Conservation (phyloP, 2,797 vertebrate species). For the Microctenopoma lineatum region DNA sequence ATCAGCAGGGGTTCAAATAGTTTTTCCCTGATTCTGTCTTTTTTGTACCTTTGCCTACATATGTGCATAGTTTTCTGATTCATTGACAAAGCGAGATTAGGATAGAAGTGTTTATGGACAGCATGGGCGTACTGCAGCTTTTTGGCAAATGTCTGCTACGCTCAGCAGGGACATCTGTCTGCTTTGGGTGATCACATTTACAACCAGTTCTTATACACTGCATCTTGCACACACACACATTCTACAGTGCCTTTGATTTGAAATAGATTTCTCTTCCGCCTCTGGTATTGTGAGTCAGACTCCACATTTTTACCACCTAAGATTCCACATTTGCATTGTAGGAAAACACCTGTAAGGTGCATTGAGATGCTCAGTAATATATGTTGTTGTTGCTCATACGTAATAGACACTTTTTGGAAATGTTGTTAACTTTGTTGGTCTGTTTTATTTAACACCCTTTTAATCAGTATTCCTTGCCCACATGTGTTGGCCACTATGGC, state of each 20-base stretch:
- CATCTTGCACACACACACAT: background rate
- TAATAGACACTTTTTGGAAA: background rate
- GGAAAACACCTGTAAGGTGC: background rate
- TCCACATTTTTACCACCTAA: slow-evolving; percentile 12
- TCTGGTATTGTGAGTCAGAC: slow-evolving; percentile 36
- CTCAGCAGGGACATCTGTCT: slow-evolving; percentile 25
- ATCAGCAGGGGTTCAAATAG: too few species aligned
- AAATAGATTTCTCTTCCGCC: slow-evolving; percentile 28
- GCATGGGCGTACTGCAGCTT: background rate
- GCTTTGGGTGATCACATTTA: slow-evolving; percentile 15
- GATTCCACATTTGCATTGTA: slow-evolving; percentile 16
- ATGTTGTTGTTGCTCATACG: background rate
- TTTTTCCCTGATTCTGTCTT: too few species aligned
- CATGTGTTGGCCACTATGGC: slow-evolving; percentile 18
- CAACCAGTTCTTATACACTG: slow-evolving; percentile 12
- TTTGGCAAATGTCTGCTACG: background rate
- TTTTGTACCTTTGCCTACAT: background rate
- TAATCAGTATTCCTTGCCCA: slow-evolving; percentile 10
- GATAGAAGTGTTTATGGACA: background rate
- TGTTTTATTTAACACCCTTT: slow-evolving; percentile 26
- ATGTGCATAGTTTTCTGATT: slow-evolving; percentile 1
- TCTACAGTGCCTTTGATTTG: slow-evolving; percentile 38
- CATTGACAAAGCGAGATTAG: background rate
- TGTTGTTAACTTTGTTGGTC: background rate
- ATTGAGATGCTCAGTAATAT: background rate